These are phyloP conservation scores for Taphrorychus bicolor DNA, from an alignment of 2,888 invertebrate genomes.

Conservation along the genomic window DNA sequence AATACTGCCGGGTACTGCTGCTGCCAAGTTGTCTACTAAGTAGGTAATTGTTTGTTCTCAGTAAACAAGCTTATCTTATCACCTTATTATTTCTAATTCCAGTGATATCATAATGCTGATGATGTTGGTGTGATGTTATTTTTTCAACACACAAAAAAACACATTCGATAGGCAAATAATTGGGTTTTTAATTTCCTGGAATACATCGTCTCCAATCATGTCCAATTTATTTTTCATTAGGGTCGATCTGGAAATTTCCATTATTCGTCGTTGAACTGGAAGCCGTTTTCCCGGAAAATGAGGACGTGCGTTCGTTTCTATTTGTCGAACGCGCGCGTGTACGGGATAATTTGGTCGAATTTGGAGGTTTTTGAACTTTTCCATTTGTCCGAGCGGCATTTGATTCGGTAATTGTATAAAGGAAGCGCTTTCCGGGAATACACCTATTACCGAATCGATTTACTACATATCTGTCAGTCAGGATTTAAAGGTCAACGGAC, in stretches of 20 bases:
- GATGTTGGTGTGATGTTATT: too few species aligned
- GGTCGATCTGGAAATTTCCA: not conserved
- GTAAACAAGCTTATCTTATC: too few species aligned
- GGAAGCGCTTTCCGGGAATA: not conserved
- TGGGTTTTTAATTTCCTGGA: not conserved
- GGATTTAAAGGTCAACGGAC: not conserved
- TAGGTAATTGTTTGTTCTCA: too few species aligned
- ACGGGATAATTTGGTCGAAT: not conserved
- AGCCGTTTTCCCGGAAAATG: not conserved
- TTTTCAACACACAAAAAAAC: not conserved
- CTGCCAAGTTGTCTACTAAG: too few species aligned
- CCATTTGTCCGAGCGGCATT: not conserved
- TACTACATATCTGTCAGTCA: not conserved
- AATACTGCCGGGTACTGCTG: too few species aligned
- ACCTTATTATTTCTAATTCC: too few species aligned
- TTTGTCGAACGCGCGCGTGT: not conserved
- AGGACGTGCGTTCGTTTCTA: not conserved
- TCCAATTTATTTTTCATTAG: conserved; percentile 33
- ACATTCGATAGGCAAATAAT: not conserved
- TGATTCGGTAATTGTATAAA: not conserved
- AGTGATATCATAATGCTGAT: too few species aligned
- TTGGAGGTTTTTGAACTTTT: not conserved
- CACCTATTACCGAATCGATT: not conserved
- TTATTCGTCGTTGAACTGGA: not conserved
- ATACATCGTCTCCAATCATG: conserved; percentile 11